A percentile compares a stretch with the other conserved stretches of the same genome.
Conservation (phyloP, 2,888 invertebrate species). For the Pharmacophagus antenor region DNA sequence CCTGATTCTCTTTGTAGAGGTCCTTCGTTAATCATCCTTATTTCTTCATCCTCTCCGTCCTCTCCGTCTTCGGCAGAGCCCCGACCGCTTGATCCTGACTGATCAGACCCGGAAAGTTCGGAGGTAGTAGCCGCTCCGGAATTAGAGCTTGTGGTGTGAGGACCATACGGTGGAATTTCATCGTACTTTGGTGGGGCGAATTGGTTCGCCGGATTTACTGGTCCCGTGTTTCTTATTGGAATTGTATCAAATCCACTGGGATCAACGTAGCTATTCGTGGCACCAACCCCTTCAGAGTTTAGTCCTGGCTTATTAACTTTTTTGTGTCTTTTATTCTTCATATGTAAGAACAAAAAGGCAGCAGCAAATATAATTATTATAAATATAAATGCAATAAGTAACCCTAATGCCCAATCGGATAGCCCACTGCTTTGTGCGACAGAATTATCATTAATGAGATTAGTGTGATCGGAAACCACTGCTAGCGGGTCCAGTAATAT, state of each 20-base stretch:
- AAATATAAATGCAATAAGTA: conserved; percentile 90
- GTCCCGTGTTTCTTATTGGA: conserved; percentile 86
- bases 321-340: conserved; percentile 89
- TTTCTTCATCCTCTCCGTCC: conserved; percentile 97
- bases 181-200: conserved; percentile 95
- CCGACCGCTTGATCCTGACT: conserved; percentile 96
- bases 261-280: conserved; percentile 92
- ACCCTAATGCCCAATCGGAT: conserved; percentile 93
- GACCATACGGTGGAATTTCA: conserved; percentile 92
- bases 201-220: conserved; percentile 81
- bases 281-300: conserved; percentile 87
- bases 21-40: conserved; percentile 97
- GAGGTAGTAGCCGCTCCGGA: conserved; percentile 92
- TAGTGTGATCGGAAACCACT: conserved; percentile 60
- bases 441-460: conserved; percentile 73
- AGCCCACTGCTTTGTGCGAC: conserved; percentile 85
- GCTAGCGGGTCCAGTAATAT: conserved; percentile 87
- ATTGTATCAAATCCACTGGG: conserved; percentile 94
- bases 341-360: conserved; percentile 91
- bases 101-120: conserved; percentile 95
- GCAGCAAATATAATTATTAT: conserved; percentile 91
- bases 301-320: conserved; percentile 89
- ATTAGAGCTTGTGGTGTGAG: conserved; percentile 88
- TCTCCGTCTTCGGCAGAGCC: conserved; percentile 97
- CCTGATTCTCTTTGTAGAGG: conserved; percentile 88